Percentiles rank a stretch among this genome's conserved stretches.
These are phyloP conservation scores for Apteryx mantelli DNA, from an alignment of 2,113 vertebrate genomes.

Conservation along the genomic window DNA sequence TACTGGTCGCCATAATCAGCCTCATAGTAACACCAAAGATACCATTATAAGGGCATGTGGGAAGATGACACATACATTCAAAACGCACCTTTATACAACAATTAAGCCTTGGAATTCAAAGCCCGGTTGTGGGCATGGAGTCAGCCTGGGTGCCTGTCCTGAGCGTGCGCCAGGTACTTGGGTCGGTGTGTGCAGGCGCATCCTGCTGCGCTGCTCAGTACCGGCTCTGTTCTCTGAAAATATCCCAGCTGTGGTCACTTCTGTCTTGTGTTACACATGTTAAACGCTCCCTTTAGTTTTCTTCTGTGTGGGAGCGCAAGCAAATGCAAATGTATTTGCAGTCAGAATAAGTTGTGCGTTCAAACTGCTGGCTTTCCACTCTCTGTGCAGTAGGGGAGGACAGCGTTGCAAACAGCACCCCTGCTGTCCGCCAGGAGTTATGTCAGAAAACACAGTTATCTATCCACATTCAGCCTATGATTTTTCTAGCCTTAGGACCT, in stretches of 20 bases:
- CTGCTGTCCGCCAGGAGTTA: background rate
- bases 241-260: background rate
- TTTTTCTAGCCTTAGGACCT: background rate
- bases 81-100: background rate
- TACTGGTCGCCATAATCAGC: background rate
- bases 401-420: background rate
- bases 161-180: background rate
- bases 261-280: background rate
- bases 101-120: background rate
- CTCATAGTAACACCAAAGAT: background rate
- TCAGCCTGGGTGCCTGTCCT: background rate
- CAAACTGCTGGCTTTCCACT: background rate
- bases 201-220: background rate
- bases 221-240: background rate
- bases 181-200: background rate
- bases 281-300: background rate
- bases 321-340: background rate
- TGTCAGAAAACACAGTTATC: background rate
- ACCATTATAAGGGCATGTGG: background rate
- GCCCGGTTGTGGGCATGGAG: background rate
- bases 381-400: background rate
- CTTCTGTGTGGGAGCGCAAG: background rate
- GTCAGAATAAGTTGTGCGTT: background rate
- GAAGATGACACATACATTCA: background rate
- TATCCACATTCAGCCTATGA: background rate